Evolutionary conservation across 1,140 invertebrate species (phyloP), one percentile per base, ranked within the genome.

Genomic region (Brachionus manjavacas): DNA sequence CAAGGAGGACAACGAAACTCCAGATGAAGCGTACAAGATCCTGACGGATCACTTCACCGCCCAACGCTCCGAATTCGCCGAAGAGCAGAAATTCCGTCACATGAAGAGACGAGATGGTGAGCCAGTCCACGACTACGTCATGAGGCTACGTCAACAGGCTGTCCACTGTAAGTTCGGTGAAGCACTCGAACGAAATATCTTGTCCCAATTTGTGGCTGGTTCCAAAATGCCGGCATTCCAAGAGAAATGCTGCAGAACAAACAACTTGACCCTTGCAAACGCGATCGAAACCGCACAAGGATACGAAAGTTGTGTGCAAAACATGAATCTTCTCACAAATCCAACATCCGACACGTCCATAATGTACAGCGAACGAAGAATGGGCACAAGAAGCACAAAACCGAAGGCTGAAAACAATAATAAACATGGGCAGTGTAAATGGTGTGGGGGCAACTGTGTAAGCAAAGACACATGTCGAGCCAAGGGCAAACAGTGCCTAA

Each of bases 211-310:
- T 9, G 39, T 76, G 16, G 39, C 72, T 23, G 72, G 72, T 43
- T 76, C 41, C 0, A 49, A 76, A 2, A 76, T 76, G 39, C 23
- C 16, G 2, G 39, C 41, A 46, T 76, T 76, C 14, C 39, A 76
- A 7, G 41, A 76, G 25, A 76, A 76, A 74, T 74, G 70, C n/a
- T 74, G 39, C n/a, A 31, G 43, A 46, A 23, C 70, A 20, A 72
- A 39, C 6, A 35, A 72, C 14, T 25, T 72, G 12, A 72, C n/a
- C n/a, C 68, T 72, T 9, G 6, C 20, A 7, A 41, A 14, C 8
- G 68, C 31, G 14, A 72, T 39, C 16, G 28, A 41, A n/a, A 72
- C 16, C 28, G 35, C 68, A 39, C 68, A 72, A 72, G 68, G 28
- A 39, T 72, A 39, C 35, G 68, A 72, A 25, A 41, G 12, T 14